phyloP scores from a whole-genome alignment of 2,113 vertebrate genomes.

The Rhipidura dahli region DNA sequence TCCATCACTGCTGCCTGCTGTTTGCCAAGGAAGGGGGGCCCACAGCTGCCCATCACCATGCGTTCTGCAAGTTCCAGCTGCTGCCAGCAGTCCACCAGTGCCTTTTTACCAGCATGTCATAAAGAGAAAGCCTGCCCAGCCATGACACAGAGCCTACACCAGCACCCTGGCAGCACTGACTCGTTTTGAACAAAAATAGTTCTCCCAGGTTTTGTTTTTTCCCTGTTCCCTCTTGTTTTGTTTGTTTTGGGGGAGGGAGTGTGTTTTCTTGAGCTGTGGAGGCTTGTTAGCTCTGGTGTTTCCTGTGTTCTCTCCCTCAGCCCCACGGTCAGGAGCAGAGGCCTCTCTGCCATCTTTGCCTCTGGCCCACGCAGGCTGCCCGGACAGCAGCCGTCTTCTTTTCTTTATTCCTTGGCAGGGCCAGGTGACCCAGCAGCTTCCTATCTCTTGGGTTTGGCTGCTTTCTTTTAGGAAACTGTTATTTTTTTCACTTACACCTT shows the following conservation, averaged over 20 bases:
- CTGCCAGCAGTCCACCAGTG: background rate
- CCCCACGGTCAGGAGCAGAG: too few relatives aligned
- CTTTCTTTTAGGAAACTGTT: background rate
- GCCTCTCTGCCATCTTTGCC: rapidly evolving
- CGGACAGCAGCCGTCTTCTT: rapidly evolving
- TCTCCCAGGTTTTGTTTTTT: background rate
- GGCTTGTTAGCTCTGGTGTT: background rate
- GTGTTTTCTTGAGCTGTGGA: background rate
- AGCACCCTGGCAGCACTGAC: background rate
- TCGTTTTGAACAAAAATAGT: background rate
- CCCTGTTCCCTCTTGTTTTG: background rate
- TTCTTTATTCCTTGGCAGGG: background rate
- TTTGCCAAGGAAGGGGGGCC: background rate
- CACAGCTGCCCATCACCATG: background rate
- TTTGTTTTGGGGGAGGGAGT: background rate
- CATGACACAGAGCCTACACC: rapidly evolving
- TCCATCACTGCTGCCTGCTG: background rate
- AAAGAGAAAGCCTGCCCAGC: background rate
- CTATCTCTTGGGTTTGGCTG: background rate
- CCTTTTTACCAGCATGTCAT: rapidly evolving
- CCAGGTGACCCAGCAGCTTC: background rate
- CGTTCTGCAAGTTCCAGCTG: background rate
- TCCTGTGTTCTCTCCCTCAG: background rate
- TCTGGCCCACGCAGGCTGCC: rapidly evolving
- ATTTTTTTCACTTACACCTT: too few relatives aligned